Evolutionary conservation across 2,888 invertebrate genomes (phyloP), one percentile per base, ranked within the genome.

Genomic region (Troides oblongomaculatus): DNA sequence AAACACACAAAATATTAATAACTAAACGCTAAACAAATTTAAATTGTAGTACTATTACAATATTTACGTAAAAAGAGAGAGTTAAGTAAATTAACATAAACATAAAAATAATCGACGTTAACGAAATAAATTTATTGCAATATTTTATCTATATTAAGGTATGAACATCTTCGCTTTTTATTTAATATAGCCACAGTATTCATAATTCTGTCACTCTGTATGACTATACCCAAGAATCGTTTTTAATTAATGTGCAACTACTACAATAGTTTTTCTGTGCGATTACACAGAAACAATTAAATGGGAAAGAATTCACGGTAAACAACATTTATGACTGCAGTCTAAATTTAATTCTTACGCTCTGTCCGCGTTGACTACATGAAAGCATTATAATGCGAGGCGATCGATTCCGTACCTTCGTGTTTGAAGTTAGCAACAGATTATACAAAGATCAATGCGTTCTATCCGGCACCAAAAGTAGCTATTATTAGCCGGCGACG

Each of bases 401-500:
- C n/a, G 43, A 53, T 62, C 46, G 57, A 67, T 67, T 57, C 56
- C 46, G 30, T 56, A 43, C 56, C 17, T 39, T 58, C 56, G 25
- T 57, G 14, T 57, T 58, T 25, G 59, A 12, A 50, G 39, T 25
- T 23, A 25, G 39, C 23, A 57, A 23, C 30, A 43, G 43, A 36
- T 43, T 18, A 46, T 30, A 67, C 21, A 58, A 17, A 62, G 7
- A 62, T 43, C 23, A 62, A 62, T 62, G 43, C 46, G 25, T 68
- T 25, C 62, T 58, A 62, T n/a, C 62, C 62, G 58, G 18, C n/a
- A 53, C 10, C 53, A 25, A 59, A 30, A 70, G 46, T 14, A 23
- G 60, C 43, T 60, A 66, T 64, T 66, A 64, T 64, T 61, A 59
- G 46, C 53, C 17, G n/a, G 72, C 72, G 70, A 62, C 74, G 74